Base-by-base conservation (phyloP, 2,888 invertebrate species). In the Notodonta ziczac region DNA sequence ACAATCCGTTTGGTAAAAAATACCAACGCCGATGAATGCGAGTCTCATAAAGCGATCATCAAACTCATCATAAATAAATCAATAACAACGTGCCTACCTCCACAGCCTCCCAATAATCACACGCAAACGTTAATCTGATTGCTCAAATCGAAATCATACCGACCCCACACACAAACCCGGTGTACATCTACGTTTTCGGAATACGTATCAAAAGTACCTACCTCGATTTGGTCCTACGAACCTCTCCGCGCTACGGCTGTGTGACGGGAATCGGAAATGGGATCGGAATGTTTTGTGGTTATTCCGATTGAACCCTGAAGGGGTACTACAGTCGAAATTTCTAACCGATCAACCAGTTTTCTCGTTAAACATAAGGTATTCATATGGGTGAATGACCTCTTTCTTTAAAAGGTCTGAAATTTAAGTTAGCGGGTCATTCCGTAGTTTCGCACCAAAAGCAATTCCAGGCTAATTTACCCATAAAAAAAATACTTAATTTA, bases 221-320 rank as follows among this genome's bases (percentile, higher is more conserved):
- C 81, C 78, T 77, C 70, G 79, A 80, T 85, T 84, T 59, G 42
- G 63, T 65, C 66, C 61, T 55, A 78, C 80, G 72, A 77, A 82
- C 82, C 84, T 81, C 80, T 81, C 82, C 81, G 79, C 82, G 85
- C 85, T 87, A 87, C 86, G 85, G 83, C 77, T 76, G 81, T 91
- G 91, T 90, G 91, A 90, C 87, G 84, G 78, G 91, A 91, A 92
- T 91, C 82, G 86, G 84, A 87, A 90, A 89, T 87, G 81, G 84
- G 85, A 82, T 83, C 80, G 81, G 84, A 89, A 88, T 89, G 89
- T 90, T 89, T 88, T 89, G 91, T 86, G 90, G 90, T 91, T 89
- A 89, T 86, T 87, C 83, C 89, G 87, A 88, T 90, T 87, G 88
- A 85, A 89, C 88, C 86, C 82, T 84, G 80, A 89, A 88, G 86